phyloP scores from a whole-genome alignment of 1,140 invertebrate genomes.

The Brachionus angularis region DNA sequence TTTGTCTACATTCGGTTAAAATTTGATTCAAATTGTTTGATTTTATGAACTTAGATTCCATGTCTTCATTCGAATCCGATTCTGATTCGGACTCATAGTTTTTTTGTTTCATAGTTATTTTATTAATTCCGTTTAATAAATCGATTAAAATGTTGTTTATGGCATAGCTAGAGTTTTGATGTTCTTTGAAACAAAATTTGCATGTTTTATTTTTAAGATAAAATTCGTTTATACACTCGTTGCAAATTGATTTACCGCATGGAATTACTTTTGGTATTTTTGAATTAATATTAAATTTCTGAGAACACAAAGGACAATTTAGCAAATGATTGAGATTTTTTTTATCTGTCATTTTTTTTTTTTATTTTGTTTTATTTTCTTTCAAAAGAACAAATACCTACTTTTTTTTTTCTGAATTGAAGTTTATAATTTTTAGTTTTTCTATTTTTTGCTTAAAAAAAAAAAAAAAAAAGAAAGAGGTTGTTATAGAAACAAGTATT shows the following conservation, averaged over 20 bases:
- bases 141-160: no score
- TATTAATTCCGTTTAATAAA: no score
- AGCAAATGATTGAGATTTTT: constrained; percentile 21
- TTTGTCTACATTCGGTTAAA: background rate
- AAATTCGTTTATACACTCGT: background rate
- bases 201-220: background rate
- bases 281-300: background rate
- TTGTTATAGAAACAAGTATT: background rate
- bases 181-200: background rate
- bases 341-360: constrained; percentile 22
- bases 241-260: constrained; percentile 31
- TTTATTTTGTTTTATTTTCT: background rate
- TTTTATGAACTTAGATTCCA: no score
- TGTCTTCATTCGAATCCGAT: background rate
- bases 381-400: no score
- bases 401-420: background rate
- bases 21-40: background rate
- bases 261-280: constrained; percentile 29
- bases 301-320: background rate
- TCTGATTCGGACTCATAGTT: background rate
- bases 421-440: background rate
- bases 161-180: background rate
- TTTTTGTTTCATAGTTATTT: no score
- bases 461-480: background rate
- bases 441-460: background rate